Evolutionary conservation across 2,888 invertebrate species (phyloP).

Genomic region (Mesorhabditis spiculigera): DNA sequence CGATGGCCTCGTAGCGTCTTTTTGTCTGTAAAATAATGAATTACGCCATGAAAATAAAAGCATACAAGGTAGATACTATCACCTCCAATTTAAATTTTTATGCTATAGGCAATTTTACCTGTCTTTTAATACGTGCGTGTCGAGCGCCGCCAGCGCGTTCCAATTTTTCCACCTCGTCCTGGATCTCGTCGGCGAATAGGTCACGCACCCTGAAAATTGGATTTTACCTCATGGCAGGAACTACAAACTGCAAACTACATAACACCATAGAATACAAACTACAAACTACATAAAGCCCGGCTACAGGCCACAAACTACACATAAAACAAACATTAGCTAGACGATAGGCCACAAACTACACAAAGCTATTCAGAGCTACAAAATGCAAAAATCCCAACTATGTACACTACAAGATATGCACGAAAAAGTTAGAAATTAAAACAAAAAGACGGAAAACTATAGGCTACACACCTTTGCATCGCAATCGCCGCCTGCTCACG

Average conservation of each 20-base stretch:
- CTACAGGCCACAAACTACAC: no score
- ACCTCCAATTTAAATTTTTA: background rate
- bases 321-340: no score
- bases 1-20: constrained; percentile 38
- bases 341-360: no score
- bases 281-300: no score
- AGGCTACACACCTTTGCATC: constrained; percentile 9
- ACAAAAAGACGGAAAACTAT: no score
- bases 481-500: constrained; percentile 27
- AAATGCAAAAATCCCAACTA: no score
- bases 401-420: no score
- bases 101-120: background rate
- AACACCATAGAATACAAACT: no score
- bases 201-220: constrained; percentile 21
- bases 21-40: constrained; percentile 12
- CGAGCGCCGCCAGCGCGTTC: background rate
- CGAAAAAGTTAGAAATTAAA: no score
- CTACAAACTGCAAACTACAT: background rate
- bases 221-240: background rate
- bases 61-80: background rate
- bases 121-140: background rate
- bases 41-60: background rate
- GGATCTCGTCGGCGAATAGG: constrained; percentile 38
- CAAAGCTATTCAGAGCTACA: no score
- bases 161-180: constrained; percentile 29